Conservation (phyloP, 2,797 vertebrate genomes). For the Rhinophrynus dorsalis region DNA sequence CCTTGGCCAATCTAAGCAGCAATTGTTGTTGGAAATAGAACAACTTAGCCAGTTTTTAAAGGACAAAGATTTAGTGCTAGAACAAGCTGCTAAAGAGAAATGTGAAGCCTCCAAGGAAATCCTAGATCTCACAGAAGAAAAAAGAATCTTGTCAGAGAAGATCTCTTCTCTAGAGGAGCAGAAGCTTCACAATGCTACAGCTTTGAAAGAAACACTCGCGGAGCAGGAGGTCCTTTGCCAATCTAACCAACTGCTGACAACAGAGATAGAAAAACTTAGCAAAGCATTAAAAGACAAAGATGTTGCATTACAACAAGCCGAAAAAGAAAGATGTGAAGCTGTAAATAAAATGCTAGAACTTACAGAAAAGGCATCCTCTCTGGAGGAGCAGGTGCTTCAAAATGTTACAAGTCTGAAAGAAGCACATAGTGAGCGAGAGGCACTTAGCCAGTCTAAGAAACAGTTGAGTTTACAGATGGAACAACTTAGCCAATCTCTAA, state of each 20-base stretch:
- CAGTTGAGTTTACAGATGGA: neutral
- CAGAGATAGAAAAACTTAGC: neutral
- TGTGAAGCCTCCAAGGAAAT: neutral
- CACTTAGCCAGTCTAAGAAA: neutral
- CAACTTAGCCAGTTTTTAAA: neutral
- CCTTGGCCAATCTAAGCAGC: neutral
- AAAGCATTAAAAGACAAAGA: constrained; percentile 4
- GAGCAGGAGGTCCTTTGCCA: neutral
- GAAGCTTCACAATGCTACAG: neutral
- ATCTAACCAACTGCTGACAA: neutral
- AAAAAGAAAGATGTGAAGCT: neutral
- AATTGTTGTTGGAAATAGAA: neutral
- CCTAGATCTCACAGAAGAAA: neutral
- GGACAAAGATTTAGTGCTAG: neutral
- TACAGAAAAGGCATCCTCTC: neutral
- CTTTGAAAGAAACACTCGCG: neutral
- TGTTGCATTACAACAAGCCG: neutral
- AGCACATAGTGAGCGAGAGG: neutral
- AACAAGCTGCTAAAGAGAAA: neutral
- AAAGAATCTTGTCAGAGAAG: neutral
- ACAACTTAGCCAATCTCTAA: neutral
- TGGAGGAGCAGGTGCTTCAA: neutral
- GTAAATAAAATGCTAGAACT: neutral
- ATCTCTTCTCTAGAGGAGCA: neutral
- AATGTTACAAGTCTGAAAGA: neutral